Evolutionary conservation across 2,113 vertebrate species (phyloP), one percentile per base, ranked within the genome.

Genomic region (Crotalus helleri): DNA sequence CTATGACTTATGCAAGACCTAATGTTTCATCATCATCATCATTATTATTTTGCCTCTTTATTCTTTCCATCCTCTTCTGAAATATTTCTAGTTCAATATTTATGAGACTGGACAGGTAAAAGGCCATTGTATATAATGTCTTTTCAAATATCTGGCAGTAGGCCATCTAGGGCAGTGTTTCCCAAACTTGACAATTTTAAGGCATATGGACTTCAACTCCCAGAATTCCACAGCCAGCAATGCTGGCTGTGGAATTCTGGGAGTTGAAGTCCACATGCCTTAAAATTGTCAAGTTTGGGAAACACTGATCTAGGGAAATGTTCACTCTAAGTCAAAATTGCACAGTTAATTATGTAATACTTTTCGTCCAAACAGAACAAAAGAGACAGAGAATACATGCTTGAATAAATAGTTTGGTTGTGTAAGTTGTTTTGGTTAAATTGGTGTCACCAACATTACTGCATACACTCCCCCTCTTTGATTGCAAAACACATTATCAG

Each of bases 1-100:
- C 92, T 94, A 57, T 49, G 9, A 59, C 90, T 90, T 89, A 93
- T 39, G 94, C 59, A 92, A 92, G 58, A 92, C 90, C 55, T 55
- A 2, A 49, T 94, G 2, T n/a, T 24, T 26, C 0, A 4, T 24
- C 85, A 53, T 21, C 29, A 89, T 23, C 1, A 51, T 51, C 0
- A 49, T 49, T 49, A 49, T 49, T 49, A 51, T 51, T 49, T 89
- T 39, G 11, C 29, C 53, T 94, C n/a, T 33, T 53, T 59, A 54
- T 85, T 33, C 88, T 46, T 88, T 69, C 8, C 54, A 86, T 44
- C 29, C 8, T 91, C 92, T 69, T 19, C 5, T 57, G 5, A 33
- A 74, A 21, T 46, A 74, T 2, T 51, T 24, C 44, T 87, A 92
- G 95, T 85, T 19, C 53, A 39, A 6, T 39, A 55, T 93, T 93